Percentiles rank a stretch among this genome's conserved stretches.
These are phyloP conservation scores for Magallana angulata DNA, from an alignment of 1,140 invertebrate genomes.

Conservation along the genomic window DNA sequence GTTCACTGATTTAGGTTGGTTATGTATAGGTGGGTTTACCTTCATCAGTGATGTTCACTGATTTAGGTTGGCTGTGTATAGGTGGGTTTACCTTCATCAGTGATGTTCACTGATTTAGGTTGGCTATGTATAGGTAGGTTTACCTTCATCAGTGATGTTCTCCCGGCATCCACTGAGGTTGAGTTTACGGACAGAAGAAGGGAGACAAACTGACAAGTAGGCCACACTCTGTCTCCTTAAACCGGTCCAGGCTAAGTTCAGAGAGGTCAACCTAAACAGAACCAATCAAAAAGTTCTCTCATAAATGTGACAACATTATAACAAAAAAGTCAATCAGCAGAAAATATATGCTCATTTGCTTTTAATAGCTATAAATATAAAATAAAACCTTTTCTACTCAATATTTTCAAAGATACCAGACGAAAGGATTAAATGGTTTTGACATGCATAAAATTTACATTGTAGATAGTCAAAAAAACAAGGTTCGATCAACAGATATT, in stretches of 20 bases:
- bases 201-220: slow-evolving; percentile 84
- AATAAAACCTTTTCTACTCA: too few relatives aligned
- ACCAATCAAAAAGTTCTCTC: slow-evolving; percentile 35
- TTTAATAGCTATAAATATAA: too few relatives aligned
- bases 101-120: neutral
- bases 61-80: neutral
- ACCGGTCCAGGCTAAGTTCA: slow-evolving; percentile 91
- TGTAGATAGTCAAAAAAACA: too few relatives aligned
- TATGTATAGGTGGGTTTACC: neutral
- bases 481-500: too few relatives aligned
- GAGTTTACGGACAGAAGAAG: slow-evolving; percentile 85
- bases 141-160: slow-evolving; percentile 87
- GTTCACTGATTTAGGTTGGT: neutral
- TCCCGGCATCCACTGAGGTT: slow-evolving; percentile 90
- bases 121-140: slow-evolving; percentile 59
- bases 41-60: neutral
- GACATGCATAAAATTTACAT: too few relatives aligned
- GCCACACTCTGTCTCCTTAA: slow-evolving; percentile 83
- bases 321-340: too few relatives aligned
- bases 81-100: neutral
- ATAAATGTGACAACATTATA: too few relatives aligned
- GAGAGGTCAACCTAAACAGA: slow-evolving; percentile 84
- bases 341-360: too few relatives aligned
- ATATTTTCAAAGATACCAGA: too few relatives aligned
- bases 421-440: too few relatives aligned